Evolutionary conservation across 2,113 vertebrate species (phyloP), one percentile per base, ranked within the genome.

Genomic region (Oplegnathus fasciatus): DNA sequence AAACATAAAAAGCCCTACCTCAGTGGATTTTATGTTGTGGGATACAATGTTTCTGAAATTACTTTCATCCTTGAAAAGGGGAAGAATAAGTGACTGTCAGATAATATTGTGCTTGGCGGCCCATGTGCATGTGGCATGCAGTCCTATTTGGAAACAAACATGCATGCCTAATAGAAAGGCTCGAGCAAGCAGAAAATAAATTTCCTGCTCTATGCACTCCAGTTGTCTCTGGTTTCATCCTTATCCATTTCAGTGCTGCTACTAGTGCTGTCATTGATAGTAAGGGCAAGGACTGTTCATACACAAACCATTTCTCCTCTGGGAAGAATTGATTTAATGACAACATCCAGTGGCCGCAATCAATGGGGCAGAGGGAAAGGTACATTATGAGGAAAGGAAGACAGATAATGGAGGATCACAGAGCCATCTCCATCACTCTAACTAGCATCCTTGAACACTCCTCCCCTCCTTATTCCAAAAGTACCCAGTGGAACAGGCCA

Each of bases 301-400:
- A 93, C 90, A 94, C 92, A 94, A 94, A 95, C 87, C 92, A 94
- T 95, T 95, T 91, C 89, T 96, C 92, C 94, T 93, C 90, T 93
- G 76, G 80, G 91, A 90, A 91, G 88, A 92, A 96, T 94, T 94
- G 95, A 95, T 95, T 95, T 95, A 94, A 94, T 92, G 94, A 94
- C 94, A 94, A 83, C 89, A 85, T 92, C 86, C 92, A 82, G 85
- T 92, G 90, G 87, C 93, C 85, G 76, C 92, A 95, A 95, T 96
- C 94, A 81, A 95, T 95, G 94, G 86, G 52, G 89, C 86, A 86
- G 91, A 94, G 85, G 92, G 90, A 92, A 94, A 89, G 81, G 88
- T 89, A 87, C 88, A 93, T 94, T 94, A 95, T 93, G 94, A 93
- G 92, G 88, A 94, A 90, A 90, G 90, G 90, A 93, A 90, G 93